Base-by-base conservation (phyloP, 2,888 invertebrate species). In the Mythimna albipuncta region DNA sequence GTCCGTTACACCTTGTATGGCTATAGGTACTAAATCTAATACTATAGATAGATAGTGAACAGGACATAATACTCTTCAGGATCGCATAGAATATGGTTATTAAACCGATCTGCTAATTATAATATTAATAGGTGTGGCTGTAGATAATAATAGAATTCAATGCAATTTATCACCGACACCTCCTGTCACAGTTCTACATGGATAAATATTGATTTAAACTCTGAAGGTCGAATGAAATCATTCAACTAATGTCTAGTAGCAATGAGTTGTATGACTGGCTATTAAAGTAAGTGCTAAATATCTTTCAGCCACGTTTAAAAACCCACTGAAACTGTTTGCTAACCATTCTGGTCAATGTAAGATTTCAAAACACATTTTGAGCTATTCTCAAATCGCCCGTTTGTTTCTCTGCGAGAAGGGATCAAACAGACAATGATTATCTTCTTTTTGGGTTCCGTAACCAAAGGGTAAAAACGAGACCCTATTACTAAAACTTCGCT, bases 161-260 rank as follows among this genome's bases (percentile, higher is more conserved):
- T 59, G 41, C 62, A 70, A 70, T 67, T 26, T 72, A 65, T 75
- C 50, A 50, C 41, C 7, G 41, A 54, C 38, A 44, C 13, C 58
- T 57, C 61, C 19, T 54, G 63, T 71, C 64, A 61, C 63, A 55
- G 6, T 61, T 38, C 32, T 26, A 38, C 21, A 61, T 72, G 59
- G 74, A 78, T 75, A 64, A 77, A 78, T 75, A 81, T 81, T 71
- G 59, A 81, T 78, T 74, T 41, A 47, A 21, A 62, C 52, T 26
- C 44, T 38, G 71, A 69, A 81, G 81, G 78, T 58, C 67, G 26
- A 13, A 41, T 81, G 41, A 50, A 62, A 41, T 73, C 59, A 69
- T 57, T 63, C 66, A 71, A 69, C 41, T 50, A 71, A 62, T 44
- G 61, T 6, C 26, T 47, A 54, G 44, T 32, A 44, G 44, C 44